phyloP scores from a whole-genome alignment of 2,797 vertebrate species.

The Adelosebastes latens region DNA sequence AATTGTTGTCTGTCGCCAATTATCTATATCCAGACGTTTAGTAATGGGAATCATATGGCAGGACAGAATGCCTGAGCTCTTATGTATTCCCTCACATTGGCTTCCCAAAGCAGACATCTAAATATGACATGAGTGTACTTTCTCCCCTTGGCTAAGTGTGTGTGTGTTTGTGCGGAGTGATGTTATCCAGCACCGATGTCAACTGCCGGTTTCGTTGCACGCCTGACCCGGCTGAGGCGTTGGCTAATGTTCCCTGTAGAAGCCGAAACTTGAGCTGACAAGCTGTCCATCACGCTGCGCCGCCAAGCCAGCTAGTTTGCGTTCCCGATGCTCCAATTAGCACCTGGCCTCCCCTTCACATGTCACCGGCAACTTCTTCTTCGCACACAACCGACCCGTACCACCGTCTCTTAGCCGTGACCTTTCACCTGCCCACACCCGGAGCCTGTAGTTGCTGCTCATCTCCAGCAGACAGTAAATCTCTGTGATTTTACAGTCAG shows the following conservation, averaged over 20 bases:
- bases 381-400: neutral
- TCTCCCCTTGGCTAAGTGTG: conserved; percentile 17
- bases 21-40: conserved; percentile 44
- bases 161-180: conserved; percentile 46
- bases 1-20: conserved; percentile 45
- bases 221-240: conserved; percentile 59
- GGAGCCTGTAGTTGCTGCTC: conserved; percentile 51
- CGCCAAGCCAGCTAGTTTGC: conserved; percentile 42
- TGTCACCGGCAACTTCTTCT: conserved; percentile 55
- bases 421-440: conserved; percentile 58
- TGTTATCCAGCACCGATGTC: conserved; percentile 51
- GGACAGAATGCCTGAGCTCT: conserved; percentile 23
- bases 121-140: conserved; percentile 48
- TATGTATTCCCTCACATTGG: conserved; percentile 5
- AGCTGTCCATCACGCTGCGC: conserved; percentile 51
- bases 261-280: conserved; percentile 75
- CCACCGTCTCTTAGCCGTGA: conserved; percentile 28
- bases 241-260: conserved; percentile 66
- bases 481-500: conserved; percentile 56
- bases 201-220: conserved; percentile 51
- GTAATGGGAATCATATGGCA: conserved; percentile 56
- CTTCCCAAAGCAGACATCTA: conserved; percentile 45
- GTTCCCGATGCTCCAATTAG: conserved; percentile 76
- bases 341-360: conserved; percentile 69
- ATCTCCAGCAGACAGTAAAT: conserved; percentile 65